Evolutionary conservation across 2,797 vertebrate genomes (phyloP), one percentile per base, ranked within the genome.

Genomic region (Apodemus agrarius): DNA sequence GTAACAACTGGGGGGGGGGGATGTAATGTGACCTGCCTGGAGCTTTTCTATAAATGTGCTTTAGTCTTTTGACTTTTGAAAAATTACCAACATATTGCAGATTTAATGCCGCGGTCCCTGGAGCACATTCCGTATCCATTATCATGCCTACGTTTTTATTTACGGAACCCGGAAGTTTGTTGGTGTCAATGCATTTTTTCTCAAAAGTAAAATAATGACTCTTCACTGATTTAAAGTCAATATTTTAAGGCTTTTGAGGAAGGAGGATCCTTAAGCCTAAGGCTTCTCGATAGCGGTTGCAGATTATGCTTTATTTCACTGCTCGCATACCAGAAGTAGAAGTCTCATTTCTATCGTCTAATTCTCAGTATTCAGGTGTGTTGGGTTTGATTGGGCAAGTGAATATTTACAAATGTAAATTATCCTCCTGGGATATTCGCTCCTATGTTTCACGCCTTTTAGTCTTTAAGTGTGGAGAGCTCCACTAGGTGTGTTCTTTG

Each of bases 1-100:
- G 78, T 95, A 95, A 80, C 85, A 88, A 81, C 49, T 93, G 84
- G 80, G 95, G 59, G 84, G 80, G 95, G 59, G 89, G 59, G 9
- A 89, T 88, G 46, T 78, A 92, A 83, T 78, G 78, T 82, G 76
- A 49, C 84, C 82, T 93, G n/a, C 87, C 88, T n/a, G 78, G 84
- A 67, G 82, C 43, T 52, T 67, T 96, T 94, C 40, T 85, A 46
- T 79, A 59, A 78, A 57, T 96, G 81, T 76, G 37, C 59, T 54
- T 21, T 40, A 0, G n/a, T 63, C 26, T 90, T 57, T 46, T 4
- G 37, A 86, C 59, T 65, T 67, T 40, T 74, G 72, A 54, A n/a
- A 74, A 92, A 86, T 93, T 65, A 80, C 8, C n/a, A 24, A 8
- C 74, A 61, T 89, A 74, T 34, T 49, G 10, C 10, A 95, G 95